Conservation (phyloP, 2,113 vertebrate species). For the Axis porcinus region DNA sequence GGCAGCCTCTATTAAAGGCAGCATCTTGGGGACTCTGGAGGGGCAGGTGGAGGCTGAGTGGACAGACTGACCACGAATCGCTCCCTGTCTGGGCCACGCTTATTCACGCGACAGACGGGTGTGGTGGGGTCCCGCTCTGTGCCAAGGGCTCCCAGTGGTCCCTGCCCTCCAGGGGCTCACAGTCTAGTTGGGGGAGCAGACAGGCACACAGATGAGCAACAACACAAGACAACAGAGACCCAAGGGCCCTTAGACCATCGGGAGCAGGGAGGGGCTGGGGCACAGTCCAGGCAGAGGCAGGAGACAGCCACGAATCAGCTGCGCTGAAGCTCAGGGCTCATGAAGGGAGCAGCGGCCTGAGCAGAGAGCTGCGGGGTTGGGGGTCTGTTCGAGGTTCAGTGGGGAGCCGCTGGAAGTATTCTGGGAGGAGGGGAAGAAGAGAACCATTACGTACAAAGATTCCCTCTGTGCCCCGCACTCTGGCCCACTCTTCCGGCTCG, state of each 20-base stretch:
- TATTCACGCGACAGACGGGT: background rate
- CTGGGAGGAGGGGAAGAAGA: no score
- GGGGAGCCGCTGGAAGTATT: background rate
- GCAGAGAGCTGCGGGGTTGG: fast-evolving
- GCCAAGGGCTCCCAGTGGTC: background rate
- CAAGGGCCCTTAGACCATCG: fast-evolving
- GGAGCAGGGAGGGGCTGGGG: background rate
- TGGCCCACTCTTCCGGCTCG: background rate
- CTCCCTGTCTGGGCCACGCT: background rate
- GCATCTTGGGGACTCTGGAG: background rate
- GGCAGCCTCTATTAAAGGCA: background rate
- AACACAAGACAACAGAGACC: background rate
- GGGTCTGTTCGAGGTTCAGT: background rate
- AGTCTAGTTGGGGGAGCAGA: background rate
- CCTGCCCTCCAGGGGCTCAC: background rate
- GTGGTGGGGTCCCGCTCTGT: background rate
- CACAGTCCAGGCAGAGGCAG: background rate
- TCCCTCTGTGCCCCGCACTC: background rate
- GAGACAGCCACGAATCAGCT: fast-evolving
- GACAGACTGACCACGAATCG: background rate
- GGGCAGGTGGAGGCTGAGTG: background rate
- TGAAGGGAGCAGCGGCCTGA: fast-evolving
- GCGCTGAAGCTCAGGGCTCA: background rate
- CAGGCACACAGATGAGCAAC: background rate
- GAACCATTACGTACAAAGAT: background rate